phyloP scores from a whole-genome alignment of 1,140 invertebrate genomes.

The Heterodera schachtii region DNA sequence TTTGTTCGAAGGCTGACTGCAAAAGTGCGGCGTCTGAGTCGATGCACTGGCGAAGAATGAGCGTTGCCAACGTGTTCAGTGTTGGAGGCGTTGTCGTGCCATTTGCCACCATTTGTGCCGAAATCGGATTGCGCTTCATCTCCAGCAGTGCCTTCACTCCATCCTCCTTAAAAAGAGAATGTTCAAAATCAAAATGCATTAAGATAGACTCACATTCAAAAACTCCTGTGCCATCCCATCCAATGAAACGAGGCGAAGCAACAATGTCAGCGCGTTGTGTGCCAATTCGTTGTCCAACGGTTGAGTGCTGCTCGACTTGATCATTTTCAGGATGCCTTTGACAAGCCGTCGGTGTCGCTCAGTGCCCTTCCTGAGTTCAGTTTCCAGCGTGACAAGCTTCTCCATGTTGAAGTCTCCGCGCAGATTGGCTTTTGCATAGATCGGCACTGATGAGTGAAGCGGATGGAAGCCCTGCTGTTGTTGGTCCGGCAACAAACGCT shows the following conservation, averaged over 20 bases:
- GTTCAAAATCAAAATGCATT: background rate
- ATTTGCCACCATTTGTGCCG: background rate
- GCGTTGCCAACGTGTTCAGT: constrained; percentile 9
- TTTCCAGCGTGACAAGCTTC: background rate
- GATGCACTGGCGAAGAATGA: constrained; percentile 37
- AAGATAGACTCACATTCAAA: constrained; percentile 10
- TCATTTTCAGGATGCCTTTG: constrained; percentile 20
- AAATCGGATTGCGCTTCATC: constrained; percentile 9
- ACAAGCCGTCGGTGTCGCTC: constrained; percentile 17
- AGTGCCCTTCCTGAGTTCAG: background rate
- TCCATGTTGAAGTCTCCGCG: constrained; percentile 20
- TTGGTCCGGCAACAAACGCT: constrained; percentile 6
- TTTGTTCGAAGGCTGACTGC: constrained; percentile 35
- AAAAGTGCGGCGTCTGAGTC: constrained; percentile 29
- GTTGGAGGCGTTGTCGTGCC: background rate
- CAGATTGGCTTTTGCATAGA: constrained; percentile 29
- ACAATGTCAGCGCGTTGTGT: constrained; percentile 17
- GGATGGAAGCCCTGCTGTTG: constrained; percentile 7
- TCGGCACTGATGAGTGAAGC: constrained; percentile 14
- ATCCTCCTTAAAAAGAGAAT: constrained; percentile 31
- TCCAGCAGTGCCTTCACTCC: constrained; percentile 33
- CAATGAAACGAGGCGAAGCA: constrained; percentile 23
- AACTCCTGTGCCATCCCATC: constrained; percentile 17
- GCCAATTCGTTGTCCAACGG: constrained; percentile 29
- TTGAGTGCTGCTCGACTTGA: constrained; percentile 7